phyloP scores from a whole-genome alignment of 2,888 invertebrate species.

The Patella depressa region DNA sequence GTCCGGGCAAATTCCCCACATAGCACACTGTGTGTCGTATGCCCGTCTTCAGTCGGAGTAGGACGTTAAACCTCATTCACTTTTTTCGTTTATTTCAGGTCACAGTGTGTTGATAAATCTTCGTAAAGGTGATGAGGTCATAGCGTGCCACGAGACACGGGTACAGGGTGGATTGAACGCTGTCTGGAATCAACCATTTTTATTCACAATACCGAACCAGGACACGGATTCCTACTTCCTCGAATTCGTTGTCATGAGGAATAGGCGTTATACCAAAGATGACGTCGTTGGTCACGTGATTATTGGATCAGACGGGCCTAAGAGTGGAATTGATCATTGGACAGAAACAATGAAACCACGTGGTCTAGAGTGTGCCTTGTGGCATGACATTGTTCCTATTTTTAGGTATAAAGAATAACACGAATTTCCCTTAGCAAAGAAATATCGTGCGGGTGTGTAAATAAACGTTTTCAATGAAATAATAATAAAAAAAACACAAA shows the following conservation, averaged over 20 bases:
- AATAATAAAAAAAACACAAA: too few relatives aligned
- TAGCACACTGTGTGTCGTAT: too few relatives aligned
- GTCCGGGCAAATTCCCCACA: too few relatives aligned
- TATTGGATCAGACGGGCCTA: slow-evolving; percentile 47
- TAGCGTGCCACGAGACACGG: slow-evolving; percentile 47
- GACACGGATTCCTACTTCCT: slow-evolving; percentile 42
- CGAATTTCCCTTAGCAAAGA: too few relatives aligned
- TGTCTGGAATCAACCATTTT: slow-evolving; percentile 62
- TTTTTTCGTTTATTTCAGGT: slow-evolving; percentile 42
- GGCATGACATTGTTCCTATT: slow-evolving; percentile 56
- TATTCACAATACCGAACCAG: slow-evolving; percentile 50
- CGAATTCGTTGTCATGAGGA: slow-evolving; percentile 57
- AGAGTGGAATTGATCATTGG: slow-evolving; percentile 55
- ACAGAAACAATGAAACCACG: slow-evolving; percentile 47
- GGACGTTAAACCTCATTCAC: too few relatives aligned
- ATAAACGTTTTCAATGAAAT: too few relatives aligned
- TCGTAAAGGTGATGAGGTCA: slow-evolving; percentile 36
- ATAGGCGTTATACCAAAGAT: slow-evolving; percentile 51
- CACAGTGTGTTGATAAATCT: slow-evolving; percentile 56
- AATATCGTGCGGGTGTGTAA: too few relatives aligned
- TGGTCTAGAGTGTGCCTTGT: slow-evolving; percentile 50
- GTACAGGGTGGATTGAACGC: slow-evolving; percentile 48
- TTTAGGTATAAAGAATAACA: slow-evolving; percentile 35
- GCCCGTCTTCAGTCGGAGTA: too few relatives aligned
- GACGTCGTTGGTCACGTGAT: slow-evolving; percentile 58